Conservation (phyloP, 2,888 invertebrate species). For the Anoplius nigerrimus region DNA sequence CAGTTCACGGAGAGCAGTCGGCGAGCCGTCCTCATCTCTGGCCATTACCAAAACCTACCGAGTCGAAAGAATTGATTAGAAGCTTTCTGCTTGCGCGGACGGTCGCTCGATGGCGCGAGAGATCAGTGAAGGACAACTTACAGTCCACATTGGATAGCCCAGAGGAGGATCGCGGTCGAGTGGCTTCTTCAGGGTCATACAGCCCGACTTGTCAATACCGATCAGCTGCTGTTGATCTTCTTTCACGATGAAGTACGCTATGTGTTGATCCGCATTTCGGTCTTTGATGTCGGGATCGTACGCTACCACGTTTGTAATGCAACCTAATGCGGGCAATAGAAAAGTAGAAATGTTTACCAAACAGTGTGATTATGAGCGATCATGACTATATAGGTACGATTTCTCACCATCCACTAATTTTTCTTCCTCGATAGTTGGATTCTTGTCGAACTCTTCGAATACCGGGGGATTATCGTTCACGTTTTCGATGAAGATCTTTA, state of each 20-base stretch:
- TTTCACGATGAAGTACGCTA: slow-evolving; percentile 85
- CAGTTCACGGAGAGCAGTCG: slow-evolving; percentile 79
- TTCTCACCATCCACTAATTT: slow-evolving; percentile 78
- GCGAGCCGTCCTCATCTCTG: slow-evolving; percentile 83
- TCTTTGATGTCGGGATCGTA: slow-evolving; percentile 92
- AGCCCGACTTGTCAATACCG: slow-evolving; percentile 85
- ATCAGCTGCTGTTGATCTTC: slow-evolving; percentile 84
- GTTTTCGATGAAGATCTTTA: slow-evolving; percentile 90
- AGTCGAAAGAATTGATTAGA: not conserved
- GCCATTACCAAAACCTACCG: slow-evolving; percentile 79
- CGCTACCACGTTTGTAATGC: slow-evolving; percentile 79
- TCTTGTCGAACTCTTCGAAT: slow-evolving; percentile 83
- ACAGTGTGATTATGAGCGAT: not conserved
- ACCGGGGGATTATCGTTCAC: slow-evolving; percentile 95
- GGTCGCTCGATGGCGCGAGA: not conserved
- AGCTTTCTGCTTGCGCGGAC: not conserved
- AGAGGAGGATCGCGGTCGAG: slow-evolving; percentile 93
- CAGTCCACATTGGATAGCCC: slow-evolving; percentile 86
- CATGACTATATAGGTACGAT: too few species aligned
- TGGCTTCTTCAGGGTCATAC: slow-evolving; percentile 83
- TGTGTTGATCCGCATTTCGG: slow-evolving; percentile 84
- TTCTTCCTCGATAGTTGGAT: slow-evolving; percentile 87
- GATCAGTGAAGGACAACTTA: slow-evolving; percentile 34
- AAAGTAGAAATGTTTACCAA: not conserved
- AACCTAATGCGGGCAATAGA: slow-evolving; percentile 53